Percentiles rank a stretch among this genome's conserved stretches.
Evolutionary conservation across 2,888 invertebrate genomes (phyloP).

Genomic region (Aspidiotus rigidus): DNA sequence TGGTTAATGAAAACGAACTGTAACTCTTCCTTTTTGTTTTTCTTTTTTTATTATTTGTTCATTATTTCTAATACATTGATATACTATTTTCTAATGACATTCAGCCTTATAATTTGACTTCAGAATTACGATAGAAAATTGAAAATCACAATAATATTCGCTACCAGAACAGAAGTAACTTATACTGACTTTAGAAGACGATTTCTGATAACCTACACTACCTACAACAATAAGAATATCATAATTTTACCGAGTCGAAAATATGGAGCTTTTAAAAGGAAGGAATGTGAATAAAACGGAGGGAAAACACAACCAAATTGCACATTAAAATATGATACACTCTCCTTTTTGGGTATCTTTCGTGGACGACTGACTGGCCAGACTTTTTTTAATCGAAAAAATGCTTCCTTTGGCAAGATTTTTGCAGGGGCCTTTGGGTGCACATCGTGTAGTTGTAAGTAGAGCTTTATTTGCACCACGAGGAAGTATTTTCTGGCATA

Average conservation of each 20-base stretch:
- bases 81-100: background rate
- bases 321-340: constrained; percentile 23
- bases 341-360: constrained; percentile 14
- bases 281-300: background rate
- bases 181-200: no score
- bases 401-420: constrained; percentile 70
- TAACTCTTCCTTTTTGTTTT: constrained; percentile 26
- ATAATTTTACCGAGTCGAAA: background rate
- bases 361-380: background rate
- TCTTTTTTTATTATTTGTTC: background rate
- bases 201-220: background rate
- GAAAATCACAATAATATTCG: no score
- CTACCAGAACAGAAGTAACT: no score
- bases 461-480: constrained; percentile 52
- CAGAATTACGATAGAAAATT: no score
- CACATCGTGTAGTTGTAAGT: constrained; percentile 40
- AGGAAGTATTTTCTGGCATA: constrained; percentile 42
- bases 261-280: background rate
- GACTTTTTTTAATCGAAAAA: constrained; percentile 40
- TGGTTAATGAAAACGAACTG: constrained; percentile 94
- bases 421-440: constrained; percentile 40
- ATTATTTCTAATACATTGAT: constrained; percentile 4
- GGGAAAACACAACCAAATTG: background rate
- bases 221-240: background rate
- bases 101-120: no score